Base-by-base conservation (phyloP, 2,113 vertebrate genomes). In the Capreolus pygargus region DNA sequence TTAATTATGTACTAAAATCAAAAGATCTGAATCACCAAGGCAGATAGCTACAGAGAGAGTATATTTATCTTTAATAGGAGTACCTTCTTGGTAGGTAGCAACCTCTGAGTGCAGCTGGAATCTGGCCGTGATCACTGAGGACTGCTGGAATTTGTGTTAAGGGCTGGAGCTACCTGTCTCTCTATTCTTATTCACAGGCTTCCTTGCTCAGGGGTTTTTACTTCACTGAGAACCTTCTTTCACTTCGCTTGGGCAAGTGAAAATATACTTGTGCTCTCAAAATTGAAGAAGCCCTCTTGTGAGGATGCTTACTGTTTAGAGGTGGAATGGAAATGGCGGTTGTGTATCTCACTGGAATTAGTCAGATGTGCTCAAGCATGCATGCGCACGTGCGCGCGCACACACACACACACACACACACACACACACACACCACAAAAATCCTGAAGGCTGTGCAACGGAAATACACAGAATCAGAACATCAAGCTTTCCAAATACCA, bases 311-410 rank as follows among this genome's bases (percentile, higher is more conserved):
- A 9, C 45, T 45, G 5, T 74, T 81, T 79, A 5, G 23, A 83
- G 57, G 36, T 55, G 79, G 14, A 91, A 76, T 13, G 50, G 28
- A 86, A 43, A 57, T 78, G 45, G 21, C 83, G 58, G 74, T 81
- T 87, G 52, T 61, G 6, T 52, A 3, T 47, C 39, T 93, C 19
- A 0, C 28, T 50, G 82, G 27, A n/a, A 45, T n/a, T 33, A 83
- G 39, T 52, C 84, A 87, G 52, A 21, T 9, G 1, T 54, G 17
- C 36, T 74, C 36, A 43, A 74, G 70, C 21, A 43, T 25, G 36
- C 25, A 12, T 23, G 36, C 17, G 0, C 19, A 23, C 10, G 6
- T 2, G 0, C 19, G n/a, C n/a, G n/a, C n/a, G n/a, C n/a, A n/a
- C n/a, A n/a, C n/a, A n/a, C n/a, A n/a, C 64, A 3, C 5, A 2